Percentiles rank a stretch among this genome's conserved stretches.
Evolutionary conservation across 2,113 vertebrate genomes (phyloP).

Genomic region (Triplophysa rosa): DNA sequence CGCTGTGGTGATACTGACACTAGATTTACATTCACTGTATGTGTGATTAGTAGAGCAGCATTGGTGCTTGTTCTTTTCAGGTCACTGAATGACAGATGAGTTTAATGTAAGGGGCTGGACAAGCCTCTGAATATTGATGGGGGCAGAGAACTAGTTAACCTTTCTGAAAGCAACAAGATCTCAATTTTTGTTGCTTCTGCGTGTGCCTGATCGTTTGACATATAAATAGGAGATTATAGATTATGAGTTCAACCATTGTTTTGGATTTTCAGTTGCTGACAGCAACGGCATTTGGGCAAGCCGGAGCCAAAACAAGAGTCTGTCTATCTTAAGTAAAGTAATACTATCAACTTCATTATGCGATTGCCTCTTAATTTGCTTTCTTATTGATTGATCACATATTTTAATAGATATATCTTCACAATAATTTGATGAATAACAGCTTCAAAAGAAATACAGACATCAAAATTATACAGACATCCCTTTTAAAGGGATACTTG

Average conservation of each 20-base stretch:
- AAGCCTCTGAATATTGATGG: conserved; percentile 45
- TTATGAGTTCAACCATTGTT: conserved; percentile 24
- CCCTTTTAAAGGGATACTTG: no score
- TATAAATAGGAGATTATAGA: conserved; percentile 33
- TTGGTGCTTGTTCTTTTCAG: conserved; percentile 41
- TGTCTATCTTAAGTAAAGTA: neutral
- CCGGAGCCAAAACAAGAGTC: neutral
- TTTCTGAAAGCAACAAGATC: conserved; percentile 39
- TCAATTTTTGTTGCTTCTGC: conserved; percentile 7
- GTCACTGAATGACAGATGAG: conserved; percentile 52
- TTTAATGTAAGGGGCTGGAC: conserved; percentile 49
- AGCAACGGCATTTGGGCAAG: neutral
- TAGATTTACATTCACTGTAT: conserved; percentile 1
- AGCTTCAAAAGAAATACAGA: no score
- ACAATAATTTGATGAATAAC: no score
- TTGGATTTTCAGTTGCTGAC: neutral
- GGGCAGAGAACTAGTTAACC: conserved; percentile 50
- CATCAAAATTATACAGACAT: no score
- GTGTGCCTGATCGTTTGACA: conserved; percentile 14
- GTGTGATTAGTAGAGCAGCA: conserved; percentile 38
- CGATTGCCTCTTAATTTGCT: neutral
- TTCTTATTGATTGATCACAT: neutral
- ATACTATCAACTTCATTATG: neutral
- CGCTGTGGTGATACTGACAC: conserved; percentile 10
- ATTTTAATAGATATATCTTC: no score